phyloP scores from a whole-genome alignment of 2,888 invertebrate genomes.

The Euphydryas editha region DNA sequence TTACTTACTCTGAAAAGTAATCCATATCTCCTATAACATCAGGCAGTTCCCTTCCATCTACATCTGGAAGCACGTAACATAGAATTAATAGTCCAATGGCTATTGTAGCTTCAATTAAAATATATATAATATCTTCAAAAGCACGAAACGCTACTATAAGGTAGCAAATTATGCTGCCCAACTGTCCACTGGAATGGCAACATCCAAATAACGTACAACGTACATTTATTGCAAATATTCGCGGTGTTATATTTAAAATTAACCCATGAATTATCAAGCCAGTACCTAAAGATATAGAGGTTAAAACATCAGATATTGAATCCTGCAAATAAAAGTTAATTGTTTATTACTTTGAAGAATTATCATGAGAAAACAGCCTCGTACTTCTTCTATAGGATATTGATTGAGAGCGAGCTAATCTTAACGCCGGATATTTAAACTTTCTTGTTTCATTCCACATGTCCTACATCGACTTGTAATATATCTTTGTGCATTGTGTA shows the following conservation, averaged over 20 bases:
- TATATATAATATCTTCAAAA: conserved; percentile 50
- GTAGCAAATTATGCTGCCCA: conserved; percentile 66
- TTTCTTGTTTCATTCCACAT: too few species aligned
- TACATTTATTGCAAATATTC: conserved; percentile 67
- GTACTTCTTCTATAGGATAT: not conserved
- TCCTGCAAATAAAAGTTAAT: conserved; percentile 53
- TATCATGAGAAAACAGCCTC: not conserved
- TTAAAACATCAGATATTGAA: conserved; percentile 48
- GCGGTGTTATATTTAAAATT: conserved; percentile 65
- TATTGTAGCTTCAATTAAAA: conserved; percentile 51
- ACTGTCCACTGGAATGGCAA: conserved; percentile 66
- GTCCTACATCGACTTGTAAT: too few species aligned
- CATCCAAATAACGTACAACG: conserved; percentile 65
- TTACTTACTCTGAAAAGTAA: conserved; percentile 74
- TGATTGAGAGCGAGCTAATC: not conserved
- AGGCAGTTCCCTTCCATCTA: conserved; percentile 71
- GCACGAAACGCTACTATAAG: conserved; percentile 56
- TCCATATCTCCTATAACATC: conserved; percentile 75
- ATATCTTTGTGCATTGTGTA: too few species aligned
- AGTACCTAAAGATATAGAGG: conserved; percentile 59
- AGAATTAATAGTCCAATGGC: conserved; percentile 52
- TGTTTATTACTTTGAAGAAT: not conserved
- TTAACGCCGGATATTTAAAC: too few species aligned
- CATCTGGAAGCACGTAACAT: conserved; percentile 61
- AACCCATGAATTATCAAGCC: conserved; percentile 60